Evolutionary conservation across 2,797 vertebrate genomes (phyloP), one percentile per base, ranked within the genome.

Genomic region (Garrulus glandarius): DNA sequence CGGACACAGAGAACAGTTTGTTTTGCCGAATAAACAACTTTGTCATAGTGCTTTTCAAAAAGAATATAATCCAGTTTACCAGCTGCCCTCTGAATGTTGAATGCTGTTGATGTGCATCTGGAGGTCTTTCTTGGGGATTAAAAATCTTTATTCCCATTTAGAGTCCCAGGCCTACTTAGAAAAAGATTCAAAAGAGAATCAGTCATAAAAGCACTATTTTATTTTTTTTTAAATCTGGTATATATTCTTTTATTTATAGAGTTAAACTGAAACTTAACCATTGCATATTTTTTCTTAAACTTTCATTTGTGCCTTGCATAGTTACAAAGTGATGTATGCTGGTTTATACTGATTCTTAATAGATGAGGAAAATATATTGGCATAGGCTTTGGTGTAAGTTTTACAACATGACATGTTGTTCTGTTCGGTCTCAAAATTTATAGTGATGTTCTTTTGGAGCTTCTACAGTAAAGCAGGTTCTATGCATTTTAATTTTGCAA

Each of bases 11-110:
- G 96, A 98, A 94, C 95, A 93, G 97, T 97, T 97, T 97, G 94
- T 97, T 97, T 98, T 97, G 95, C 95, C 92, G 92, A 96, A 97
- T 97, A 98, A 98, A 98, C 96, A 98, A 98, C 92, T 97, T 97
- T 79, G 74, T 98, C 96, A 94, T 86, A 96, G 93, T 86, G 79
- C 69, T 96, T 98, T 97, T 96, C 95, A 96, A 82, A 97, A 95
- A 81, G 49, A 94, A 92, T 85, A 92, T 96, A 97, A 88, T 96
- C 95, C 91, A 84, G 96, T 97, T 97, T 97, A 97, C 92, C 92
- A 96, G 82, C 82, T 96, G 95, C 87, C 78, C 67, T 68, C 70
- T 95, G 93, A 96, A 94, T 93, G 86, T 13, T 92, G 91, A 95
- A 93, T 36, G 53, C 53, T 96, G 92, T 95, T 97, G 89, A 92